These are phyloP conservation scores for Galago senegalensis DNA, from an alignment of 2,797 vertebrate genomes.

Conservation along the genomic window DNA sequence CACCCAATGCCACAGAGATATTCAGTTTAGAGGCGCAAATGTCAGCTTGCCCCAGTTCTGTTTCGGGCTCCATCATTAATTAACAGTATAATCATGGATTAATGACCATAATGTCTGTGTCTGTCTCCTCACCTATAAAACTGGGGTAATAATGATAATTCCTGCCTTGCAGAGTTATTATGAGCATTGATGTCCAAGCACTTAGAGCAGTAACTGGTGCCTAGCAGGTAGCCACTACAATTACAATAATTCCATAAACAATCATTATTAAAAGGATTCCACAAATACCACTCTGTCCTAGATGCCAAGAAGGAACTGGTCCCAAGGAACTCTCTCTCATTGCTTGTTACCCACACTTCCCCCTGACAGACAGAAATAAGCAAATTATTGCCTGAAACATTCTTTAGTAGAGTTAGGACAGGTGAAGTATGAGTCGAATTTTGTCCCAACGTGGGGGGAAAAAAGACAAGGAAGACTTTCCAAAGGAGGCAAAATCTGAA, in stretches of 20 bases:
- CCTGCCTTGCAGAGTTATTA: neutral
- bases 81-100: neutral
- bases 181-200: neutral
- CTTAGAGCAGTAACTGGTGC: neutral
- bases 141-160: neutral
- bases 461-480: neutral
- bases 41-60: neutral
- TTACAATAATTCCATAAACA: neutral
- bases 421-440: neutral
- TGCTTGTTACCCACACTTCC: no score
- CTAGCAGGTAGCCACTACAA: neutral
- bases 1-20: neutral
- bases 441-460: neutral
- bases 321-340: neutral
- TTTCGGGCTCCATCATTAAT: neutral
- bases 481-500: neutral
- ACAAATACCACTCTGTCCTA: neutral
- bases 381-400: neutral
- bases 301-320: neutral
- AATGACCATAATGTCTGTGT: neutral
- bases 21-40: neutral
- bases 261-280: neutral
- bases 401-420: neutral
- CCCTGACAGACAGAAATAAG: neutral
- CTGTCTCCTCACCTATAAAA: neutral